Conservation (phyloP, 2,113 vertebrate species). For the Pipa parva region DNA sequence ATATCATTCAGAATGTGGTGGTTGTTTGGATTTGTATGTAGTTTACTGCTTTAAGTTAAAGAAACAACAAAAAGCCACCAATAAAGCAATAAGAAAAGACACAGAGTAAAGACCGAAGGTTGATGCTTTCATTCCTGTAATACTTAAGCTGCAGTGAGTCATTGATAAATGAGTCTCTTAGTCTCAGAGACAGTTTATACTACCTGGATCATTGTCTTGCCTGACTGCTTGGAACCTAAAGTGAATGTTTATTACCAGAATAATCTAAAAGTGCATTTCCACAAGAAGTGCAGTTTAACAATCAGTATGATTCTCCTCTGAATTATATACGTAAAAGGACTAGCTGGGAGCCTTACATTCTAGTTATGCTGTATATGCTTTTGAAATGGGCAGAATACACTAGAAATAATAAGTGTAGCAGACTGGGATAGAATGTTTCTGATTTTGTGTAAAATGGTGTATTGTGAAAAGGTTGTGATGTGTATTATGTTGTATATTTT, state of each 20-base stretch:
- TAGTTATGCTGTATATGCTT: not conserved
- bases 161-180: slow-evolving; percentile 37
- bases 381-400: slow-evolving; percentile 7
- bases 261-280: slow-evolving; percentile 32
- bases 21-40: no score
- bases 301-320: slow-evolving; percentile 22
- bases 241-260: slow-evolving; percentile 37
- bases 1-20: no score
- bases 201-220: slow-evolving; percentile 39
- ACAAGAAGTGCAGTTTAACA: slow-evolving; percentile 26
- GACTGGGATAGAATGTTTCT: no score
- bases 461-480: slow-evolving; percentile 7
- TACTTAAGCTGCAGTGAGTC: slow-evolving; percentile 30
- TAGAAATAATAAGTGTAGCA: slow-evolving; percentile 22
- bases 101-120: slow-evolving; percentile 29
- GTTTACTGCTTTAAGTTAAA: no score
- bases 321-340: slow-evolving; percentile 25
- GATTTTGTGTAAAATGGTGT: no score
- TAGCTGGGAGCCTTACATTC: slow-evolving; percentile 5
- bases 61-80: not conserved
- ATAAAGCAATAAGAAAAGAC: not conserved
- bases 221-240: slow-evolving; percentile 32
- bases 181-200: slow-evolving; percentile 36
- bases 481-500: no score
- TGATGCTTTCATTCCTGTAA: slow-evolving; percentile 33